A percentile compares a stretch with the other conserved stretches of the same genome.
Evolutionary conservation across 2,797 vertebrate genomes (phyloP).

Genomic region (Emydoidea blandingii): DNA sequence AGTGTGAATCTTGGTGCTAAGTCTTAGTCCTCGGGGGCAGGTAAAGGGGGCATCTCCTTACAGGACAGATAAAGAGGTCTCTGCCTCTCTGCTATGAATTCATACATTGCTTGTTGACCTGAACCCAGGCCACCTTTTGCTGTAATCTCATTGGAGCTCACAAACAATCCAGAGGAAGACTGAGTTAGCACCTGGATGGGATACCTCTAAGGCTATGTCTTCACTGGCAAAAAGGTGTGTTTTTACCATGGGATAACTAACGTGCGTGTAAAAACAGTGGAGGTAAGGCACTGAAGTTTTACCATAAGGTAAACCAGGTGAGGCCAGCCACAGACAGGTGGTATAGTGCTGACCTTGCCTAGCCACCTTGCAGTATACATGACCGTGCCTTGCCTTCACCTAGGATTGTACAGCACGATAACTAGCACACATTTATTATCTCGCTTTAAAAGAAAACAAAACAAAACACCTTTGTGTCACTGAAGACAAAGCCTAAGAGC

Average conservation of each 20-base stretch:
- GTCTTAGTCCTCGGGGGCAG: neutral
- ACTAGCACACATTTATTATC: neutral
- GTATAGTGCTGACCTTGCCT: neutral
- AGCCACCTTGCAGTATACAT: neutral
- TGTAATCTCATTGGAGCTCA: neutral
- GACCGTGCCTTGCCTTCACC: neutral
- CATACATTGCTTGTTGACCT: neutral
- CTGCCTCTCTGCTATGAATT: neutral
- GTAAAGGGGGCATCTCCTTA: neutral
- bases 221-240: neutral
- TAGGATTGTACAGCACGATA: neutral
- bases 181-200: neutral
- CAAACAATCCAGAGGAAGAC: neutral
- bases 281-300: neutral
- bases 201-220: neutral
- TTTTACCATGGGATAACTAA: neutral
- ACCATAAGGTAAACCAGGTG: neutral
- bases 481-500: neutral
- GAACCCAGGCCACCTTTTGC: neutral
- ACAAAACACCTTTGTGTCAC: neutral
- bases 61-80: neutral
- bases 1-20: accelerated
- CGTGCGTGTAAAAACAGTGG: neutral
- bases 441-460: neutral
- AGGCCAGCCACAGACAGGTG: neutral